Evolutionary conservation across 2,888 invertebrate genomes (phyloP).

Genomic region (Hermodice carunculata): DNA sequence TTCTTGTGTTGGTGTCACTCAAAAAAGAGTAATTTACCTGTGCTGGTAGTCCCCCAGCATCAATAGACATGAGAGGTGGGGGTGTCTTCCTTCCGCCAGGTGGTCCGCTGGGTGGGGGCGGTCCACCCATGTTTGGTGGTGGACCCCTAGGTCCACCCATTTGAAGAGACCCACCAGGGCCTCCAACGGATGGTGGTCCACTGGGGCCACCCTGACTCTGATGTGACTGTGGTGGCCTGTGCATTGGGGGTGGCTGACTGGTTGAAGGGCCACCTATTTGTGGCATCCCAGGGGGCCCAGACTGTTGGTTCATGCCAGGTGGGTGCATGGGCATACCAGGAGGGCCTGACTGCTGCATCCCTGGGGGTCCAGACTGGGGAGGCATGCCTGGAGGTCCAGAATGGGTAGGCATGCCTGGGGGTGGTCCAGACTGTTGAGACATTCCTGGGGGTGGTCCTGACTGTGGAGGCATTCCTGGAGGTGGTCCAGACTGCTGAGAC

Average conservation of each 20-base stretch:
- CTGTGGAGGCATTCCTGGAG: neutral
- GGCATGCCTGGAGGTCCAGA: neutral
- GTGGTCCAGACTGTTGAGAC: conserved; percentile 1
- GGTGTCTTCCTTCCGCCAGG: neutral
- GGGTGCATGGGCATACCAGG: neutral
- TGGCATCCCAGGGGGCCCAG: no score
- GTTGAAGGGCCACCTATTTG: no score
- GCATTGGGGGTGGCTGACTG: no score
- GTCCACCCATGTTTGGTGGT: conserved; percentile 19
- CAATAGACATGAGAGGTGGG: neutral
- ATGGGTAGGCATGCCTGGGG: conserved; percentile 1
- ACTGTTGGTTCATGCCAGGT: neutral
- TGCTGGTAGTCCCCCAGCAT: neutral
- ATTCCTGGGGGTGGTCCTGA: neutral
- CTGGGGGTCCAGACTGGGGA: neutral
- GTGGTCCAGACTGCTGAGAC: neutral
- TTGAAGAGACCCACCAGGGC: conserved; percentile 1
- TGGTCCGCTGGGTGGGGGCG: conserved; percentile 2
- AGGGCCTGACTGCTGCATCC: neutral
- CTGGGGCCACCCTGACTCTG: no score
- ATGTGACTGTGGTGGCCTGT: no score
- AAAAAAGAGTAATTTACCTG: neutral
- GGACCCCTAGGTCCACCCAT: conserved; percentile 5
- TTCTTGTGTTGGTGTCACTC: neutral
- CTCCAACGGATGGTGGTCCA: no score